Conservation (phyloP, 1,140 invertebrate species). For the Neodiprion lecontei region DNA sequence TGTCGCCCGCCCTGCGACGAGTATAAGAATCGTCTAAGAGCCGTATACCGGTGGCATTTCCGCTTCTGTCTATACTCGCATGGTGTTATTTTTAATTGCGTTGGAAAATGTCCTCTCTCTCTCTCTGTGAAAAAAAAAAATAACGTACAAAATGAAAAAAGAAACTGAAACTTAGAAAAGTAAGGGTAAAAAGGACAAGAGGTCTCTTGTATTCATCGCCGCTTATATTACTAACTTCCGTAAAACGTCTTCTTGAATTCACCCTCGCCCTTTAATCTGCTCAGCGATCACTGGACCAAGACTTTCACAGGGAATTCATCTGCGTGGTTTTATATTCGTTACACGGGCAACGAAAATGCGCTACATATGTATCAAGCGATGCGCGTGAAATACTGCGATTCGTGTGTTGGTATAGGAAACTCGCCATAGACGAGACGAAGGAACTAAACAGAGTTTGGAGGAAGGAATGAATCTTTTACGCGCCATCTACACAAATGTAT, state of each 20-base stretch:
- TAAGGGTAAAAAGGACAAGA: neutral
- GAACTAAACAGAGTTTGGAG: slow-evolving; percentile 29
- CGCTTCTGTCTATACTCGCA: neutral
- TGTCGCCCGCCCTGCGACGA: neutral
- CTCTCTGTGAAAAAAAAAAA: too few species aligned
- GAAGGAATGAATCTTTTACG: slow-evolving; percentile 51
- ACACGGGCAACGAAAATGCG: too few species aligned
- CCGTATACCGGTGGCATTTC: neutral
- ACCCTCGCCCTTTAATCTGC: too few species aligned
- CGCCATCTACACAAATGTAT: slow-evolving; percentile 45
- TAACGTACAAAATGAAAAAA: neutral
- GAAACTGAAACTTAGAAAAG: neutral
- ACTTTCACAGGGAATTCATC: too few species aligned
- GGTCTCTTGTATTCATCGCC: neutral
- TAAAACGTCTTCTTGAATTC: neutral
- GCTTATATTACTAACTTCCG: neutral
- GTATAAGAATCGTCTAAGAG: neutral
- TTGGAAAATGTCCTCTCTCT: too few species aligned
- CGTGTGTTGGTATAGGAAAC: too few species aligned
- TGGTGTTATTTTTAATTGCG: slow-evolving; percentile 15
- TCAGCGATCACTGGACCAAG: too few species aligned
- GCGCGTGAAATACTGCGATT: neutral
- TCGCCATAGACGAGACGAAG: neutral
- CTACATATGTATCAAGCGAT: neutral
- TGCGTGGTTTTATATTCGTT: too few species aligned